These are phyloP conservation scores for Aphodius granarius DNA, from an alignment of 2,888 invertebrate genomes.

Conservation along the genomic window DNA sequence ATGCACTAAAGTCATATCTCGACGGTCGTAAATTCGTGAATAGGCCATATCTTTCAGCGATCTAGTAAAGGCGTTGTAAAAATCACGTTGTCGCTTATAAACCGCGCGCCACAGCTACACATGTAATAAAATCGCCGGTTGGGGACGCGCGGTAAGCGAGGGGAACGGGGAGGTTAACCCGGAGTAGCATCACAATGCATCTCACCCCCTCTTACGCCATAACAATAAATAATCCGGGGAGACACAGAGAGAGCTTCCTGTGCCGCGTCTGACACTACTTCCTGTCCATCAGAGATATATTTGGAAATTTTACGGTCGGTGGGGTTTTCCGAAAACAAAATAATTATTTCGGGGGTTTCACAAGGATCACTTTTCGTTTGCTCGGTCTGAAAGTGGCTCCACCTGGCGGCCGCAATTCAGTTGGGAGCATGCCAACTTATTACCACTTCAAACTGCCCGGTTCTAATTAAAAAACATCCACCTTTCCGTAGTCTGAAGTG, in stretches of 20 bases:
- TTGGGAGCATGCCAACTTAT: slow-evolving; percentile 29
- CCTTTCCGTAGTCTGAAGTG: slow-evolving; percentile 29
- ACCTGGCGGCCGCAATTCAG: background rate
- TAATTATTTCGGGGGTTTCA: background rate
- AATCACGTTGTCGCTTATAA: background rate
- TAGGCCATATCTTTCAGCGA: background rate
- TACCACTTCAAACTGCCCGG: slow-evolving; percentile 29
- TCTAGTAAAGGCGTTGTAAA: background rate
- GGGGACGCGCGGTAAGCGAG: background rate
- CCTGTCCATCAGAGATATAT: background rate
- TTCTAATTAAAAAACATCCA: slow-evolving; percentile 28
- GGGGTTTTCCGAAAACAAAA: background rate
- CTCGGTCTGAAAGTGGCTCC: background rate
- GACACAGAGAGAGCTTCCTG: slow-evolving; percentile 46
- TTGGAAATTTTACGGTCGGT: background rate
- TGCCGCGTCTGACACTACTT: slow-evolving; percentile 31
- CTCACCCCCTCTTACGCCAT: slow-evolving; percentile 42
- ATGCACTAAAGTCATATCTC: background rate
- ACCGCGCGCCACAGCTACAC: background rate
- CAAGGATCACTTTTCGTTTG: background rate
- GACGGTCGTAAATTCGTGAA: background rate
- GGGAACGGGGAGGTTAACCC: background rate
- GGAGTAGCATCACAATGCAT: slow-evolving; percentile 37
- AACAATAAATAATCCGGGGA: slow-evolving; percentile 52
- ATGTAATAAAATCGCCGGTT: background rate